These are phyloP conservation scores for Drosophila multiciliata DNA, from an alignment of 2,888 invertebrate genomes.

Conservation along the genomic window DNA sequence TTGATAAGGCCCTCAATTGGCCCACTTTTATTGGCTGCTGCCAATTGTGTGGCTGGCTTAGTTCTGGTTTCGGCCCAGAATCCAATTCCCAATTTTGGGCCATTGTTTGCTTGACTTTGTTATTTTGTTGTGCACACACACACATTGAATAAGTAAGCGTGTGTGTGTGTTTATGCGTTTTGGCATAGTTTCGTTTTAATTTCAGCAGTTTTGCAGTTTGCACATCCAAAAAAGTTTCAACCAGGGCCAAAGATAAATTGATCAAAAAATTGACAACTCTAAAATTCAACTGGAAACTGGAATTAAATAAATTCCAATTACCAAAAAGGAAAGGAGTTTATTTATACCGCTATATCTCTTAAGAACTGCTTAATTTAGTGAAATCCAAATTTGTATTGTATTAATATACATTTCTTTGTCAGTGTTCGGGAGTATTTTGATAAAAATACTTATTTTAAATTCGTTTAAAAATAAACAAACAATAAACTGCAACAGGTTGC, in stretches of 20 bases:
- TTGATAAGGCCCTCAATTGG: conserved; percentile 47
- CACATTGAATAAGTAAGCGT: conserved; percentile 3
- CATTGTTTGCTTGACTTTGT: conserved; percentile 49
- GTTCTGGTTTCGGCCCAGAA: conserved; percentile 41
- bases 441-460: neutral
- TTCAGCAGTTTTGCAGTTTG: conserved; percentile 17
- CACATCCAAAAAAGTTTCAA: conserved; percentile 7
- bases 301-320: neutral
- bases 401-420: neutral
- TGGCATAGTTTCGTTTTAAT: conserved; percentile 32
- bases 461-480: conserved; percentile 10
- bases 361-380: neutral
- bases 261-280: conserved; percentile 10
- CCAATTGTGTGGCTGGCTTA: conserved; percentile 49
- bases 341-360: neutral
- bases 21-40: conserved; percentile 12
- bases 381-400: neutral
- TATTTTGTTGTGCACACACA: conserved; percentile 31
- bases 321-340: neutral
- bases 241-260: neutral
- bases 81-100: conserved; percentile 43
- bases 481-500: conserved; percentile 47
- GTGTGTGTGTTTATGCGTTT: conserved; percentile 17
- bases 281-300: neutral
- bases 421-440: neutral